Percentiles rank a stretch among this genome's conserved stretches.
These are phyloP conservation scores for Brachionus sp. DNA, from an alignment of 1,140 invertebrate genomes.

Conservation along the genomic window DNA sequence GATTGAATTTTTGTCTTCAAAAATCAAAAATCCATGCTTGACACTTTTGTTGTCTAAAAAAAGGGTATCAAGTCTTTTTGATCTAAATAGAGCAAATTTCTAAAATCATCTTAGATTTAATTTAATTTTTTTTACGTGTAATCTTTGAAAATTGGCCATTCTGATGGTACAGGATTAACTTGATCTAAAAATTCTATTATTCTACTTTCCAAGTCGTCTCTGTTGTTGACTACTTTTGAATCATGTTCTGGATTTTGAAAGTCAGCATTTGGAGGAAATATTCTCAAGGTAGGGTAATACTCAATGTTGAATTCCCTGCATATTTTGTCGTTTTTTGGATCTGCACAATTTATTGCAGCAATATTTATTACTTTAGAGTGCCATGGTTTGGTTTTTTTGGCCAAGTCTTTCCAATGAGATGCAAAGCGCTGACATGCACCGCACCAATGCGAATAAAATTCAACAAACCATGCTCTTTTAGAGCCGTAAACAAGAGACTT, in stretches of 20 bases:
- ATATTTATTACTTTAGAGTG: conserved; percentile 48
- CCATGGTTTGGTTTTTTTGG: conserved; percentile 18
- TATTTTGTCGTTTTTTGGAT: conserved; percentile 48
- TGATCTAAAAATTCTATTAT: conserved; percentile 11
- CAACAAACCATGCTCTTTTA: conserved; percentile 52
- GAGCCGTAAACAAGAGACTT: conserved; percentile 48
- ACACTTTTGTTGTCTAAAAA: conserved; percentile 8
- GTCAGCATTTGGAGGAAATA: background rate
- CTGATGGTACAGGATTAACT: background rate
- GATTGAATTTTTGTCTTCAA: background rate
- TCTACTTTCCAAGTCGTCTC: background rate
- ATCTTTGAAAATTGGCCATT: conserved; percentile 27
- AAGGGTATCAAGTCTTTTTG: conserved; percentile 9
- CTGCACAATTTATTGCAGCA: conserved; percentile 52
- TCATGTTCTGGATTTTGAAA: background rate
- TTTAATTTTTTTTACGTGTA: background rate
- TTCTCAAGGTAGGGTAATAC: conserved; percentile 48
- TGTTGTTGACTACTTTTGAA: background rate
- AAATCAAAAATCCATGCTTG: background rate
- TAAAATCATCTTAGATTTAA: background rate
- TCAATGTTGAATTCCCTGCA: conserved; percentile 50
- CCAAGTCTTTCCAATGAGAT: background rate
- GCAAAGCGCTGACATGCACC: conserved; percentile 57
- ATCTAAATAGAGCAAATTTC: background rate
- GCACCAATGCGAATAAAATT: conserved; percentile 60